Evolutionary conservation across 2,113 vertebrate genomes (phyloP).

Genomic region (Eretmochelys imbricata): DNA sequence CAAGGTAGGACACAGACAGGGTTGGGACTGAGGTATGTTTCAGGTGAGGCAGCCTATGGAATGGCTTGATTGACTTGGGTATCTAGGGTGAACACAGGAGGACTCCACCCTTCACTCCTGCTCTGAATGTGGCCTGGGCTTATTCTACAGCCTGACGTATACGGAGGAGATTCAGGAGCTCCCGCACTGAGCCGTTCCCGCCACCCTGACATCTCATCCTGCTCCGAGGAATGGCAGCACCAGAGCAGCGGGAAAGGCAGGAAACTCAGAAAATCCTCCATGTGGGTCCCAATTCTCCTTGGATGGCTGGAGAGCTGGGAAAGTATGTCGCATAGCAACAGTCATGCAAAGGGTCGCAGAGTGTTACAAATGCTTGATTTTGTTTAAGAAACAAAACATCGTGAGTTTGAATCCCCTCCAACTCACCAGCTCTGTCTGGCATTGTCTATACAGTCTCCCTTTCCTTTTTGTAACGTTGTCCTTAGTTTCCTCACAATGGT

Average conservation of each 20-base stretch:
- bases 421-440: neutral
- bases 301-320: too few species aligned
- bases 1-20: neutral
- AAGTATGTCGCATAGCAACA: too few species aligned
- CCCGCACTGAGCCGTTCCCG: neutral
- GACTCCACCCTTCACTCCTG: neutral
- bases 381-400: rapidly evolving
- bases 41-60: neutral
- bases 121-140: too few species aligned
- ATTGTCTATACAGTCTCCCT: neutral
- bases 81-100: too few species aligned
- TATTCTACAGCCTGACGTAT: neutral
- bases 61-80: neutral
- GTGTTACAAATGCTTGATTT: rapidly evolving
- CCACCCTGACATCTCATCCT: too few species aligned
- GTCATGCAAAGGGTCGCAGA: neutral
- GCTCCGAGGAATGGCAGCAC: neutral
- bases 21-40: neutral
- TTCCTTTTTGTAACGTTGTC: rapidly evolving
- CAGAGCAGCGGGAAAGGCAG: neutral
- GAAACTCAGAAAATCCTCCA: too few species aligned
- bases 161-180: neutral
- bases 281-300: neutral
- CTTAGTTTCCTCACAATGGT: neutral
- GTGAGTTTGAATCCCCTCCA: neutral